Percentiles rank a stretch among this genome's conserved stretches.
phyloP scores from a whole-genome alignment of 2,888 invertebrate genomes.

The Cheilosia soror region DNA sequence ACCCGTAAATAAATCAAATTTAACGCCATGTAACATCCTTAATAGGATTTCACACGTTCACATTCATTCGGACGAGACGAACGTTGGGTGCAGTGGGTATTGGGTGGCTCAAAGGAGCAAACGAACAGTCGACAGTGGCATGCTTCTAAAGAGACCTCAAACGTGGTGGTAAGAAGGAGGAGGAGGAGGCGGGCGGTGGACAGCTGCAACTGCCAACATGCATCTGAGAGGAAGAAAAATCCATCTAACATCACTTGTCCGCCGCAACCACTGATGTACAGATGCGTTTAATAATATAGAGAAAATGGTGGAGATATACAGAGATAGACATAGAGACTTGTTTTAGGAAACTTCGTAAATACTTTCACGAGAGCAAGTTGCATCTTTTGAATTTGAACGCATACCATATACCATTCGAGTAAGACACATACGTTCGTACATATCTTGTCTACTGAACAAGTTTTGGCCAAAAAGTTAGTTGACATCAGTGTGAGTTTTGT shows the following conservation, averaged over 20 bases:
- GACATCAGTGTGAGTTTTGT: too few species aligned
- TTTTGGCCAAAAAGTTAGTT: too few species aligned
- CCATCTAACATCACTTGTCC: slow-evolving; percentile 58
- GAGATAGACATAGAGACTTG: slow-evolving; percentile 5
- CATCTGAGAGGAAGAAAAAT: slow-evolving; percentile 33
- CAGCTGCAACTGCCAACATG: slow-evolving; percentile 33
- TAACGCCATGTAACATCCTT: slow-evolving; percentile 77
- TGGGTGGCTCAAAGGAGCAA: neutral
- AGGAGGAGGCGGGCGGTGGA: neutral
- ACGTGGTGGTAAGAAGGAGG: neutral
- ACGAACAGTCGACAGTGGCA: slow-evolving; percentile 18
- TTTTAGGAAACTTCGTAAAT: slow-evolving; percentile 37
- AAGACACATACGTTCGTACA: too few species aligned
- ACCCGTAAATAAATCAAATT: slow-evolving; percentile 77
- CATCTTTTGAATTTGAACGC: slow-evolving; percentile 29
- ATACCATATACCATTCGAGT: too few species aligned
- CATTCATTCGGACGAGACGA: slow-evolving; percentile 64
- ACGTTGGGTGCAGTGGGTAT: slow-evolving; percentile 1
- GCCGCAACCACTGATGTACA: slow-evolving; percentile 67
- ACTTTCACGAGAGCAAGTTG: slow-evolving; percentile 16
- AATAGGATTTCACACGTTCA: slow-evolving; percentile 76
- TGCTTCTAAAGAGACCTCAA: slow-evolving; percentile 49
- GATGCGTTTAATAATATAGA: slow-evolving; percentile 72
- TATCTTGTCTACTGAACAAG: too few species aligned
- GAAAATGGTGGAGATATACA: slow-evolving; percentile 45